phyloP scores from a whole-genome alignment of 1,140 invertebrate species.

The Chionoecetes opilio region DNA sequence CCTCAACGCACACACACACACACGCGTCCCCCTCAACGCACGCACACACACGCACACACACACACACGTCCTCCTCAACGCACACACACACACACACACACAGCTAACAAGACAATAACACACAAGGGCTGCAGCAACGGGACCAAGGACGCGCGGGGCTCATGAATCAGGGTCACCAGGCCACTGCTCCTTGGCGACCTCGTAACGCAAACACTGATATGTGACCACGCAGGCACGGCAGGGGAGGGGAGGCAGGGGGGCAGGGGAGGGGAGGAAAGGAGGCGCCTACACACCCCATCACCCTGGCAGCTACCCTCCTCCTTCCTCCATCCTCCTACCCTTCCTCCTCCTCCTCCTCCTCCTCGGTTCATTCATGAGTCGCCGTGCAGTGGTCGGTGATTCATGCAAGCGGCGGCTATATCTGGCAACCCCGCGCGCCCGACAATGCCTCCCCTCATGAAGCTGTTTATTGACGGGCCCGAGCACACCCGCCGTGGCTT shows the following conservation, averaged over 20 bases:
- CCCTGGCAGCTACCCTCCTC: too few species aligned
- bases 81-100: slow-evolving; percentile 20
- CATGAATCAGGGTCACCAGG: neutral
- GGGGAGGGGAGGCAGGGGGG: neutral
- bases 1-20: slow-evolving; percentile 45
- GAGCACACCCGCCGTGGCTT: neutral
- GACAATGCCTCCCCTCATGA: neutral
- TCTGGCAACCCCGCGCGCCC: neutral
- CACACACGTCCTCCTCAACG: neutral
- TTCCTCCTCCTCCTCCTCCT: neutral
- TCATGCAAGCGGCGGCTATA: neutral
- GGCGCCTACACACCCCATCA: neutral
- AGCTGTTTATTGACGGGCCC: neutral
- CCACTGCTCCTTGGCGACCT: neutral
- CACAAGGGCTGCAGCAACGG: neutral
- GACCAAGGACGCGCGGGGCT: neutral
- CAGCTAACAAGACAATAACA: neutral
- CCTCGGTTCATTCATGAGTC: neutral
- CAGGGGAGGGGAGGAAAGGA: neutral
- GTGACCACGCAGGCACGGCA: neutral
- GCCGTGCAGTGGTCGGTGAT: neutral
- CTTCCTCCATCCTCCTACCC: neutral
- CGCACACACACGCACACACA: slow-evolving; percentile 56
- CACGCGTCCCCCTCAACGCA: neutral
- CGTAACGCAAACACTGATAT: neutral